A percentile compares a stretch with the other conserved stretches of the same genome.
These are phyloP conservation scores for Dione vanillae DNA, from an alignment of 2,888 invertebrate species.

Conservation along the genomic window DNA sequence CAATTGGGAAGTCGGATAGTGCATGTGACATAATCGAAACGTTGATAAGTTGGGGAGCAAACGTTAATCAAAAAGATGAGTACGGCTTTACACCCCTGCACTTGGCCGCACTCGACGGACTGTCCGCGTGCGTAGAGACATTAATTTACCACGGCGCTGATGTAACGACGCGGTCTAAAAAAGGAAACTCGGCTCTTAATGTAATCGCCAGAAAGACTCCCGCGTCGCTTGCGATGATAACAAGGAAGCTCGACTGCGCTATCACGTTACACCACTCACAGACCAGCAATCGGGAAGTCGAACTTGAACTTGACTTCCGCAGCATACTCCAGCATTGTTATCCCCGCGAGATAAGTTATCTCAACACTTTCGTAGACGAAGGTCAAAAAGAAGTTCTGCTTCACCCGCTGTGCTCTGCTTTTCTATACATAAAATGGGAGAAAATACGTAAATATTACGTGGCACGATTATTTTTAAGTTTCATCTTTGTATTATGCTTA, in stretches of 20 bases:
- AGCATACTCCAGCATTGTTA: constrained; percentile 92
- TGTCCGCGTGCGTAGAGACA: constrained; percentile 93
- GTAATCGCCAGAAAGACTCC: constrained; percentile 94
- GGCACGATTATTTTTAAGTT: constrained; percentile 90
- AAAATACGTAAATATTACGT: constrained; percentile 95
- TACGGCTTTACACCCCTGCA: constrained; percentile 94
- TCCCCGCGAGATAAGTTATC: constrained; percentile 92
- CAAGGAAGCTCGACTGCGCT: constrained; percentile 91
- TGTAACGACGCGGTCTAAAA: constrained; percentile 94
- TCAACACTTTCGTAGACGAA: constrained; percentile 94
- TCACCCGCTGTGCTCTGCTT: constrained; percentile 94
- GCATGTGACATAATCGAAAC: constrained; percentile 92
- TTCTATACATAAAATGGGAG: constrained; percentile 94
- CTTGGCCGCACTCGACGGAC: constrained; percentile 92
- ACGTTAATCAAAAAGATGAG: constrained; percentile 92
- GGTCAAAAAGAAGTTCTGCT: constrained; percentile 94
- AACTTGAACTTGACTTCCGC: constrained; percentile 92
- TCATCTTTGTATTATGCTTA: constrained; percentile 91
- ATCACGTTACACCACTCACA: constrained; percentile 91
- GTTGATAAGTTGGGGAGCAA: constrained; percentile 90
- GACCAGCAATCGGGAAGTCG: constrained; percentile 91
- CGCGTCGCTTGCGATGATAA: constrained; percentile 92
- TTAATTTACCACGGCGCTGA: constrained; percentile 93
- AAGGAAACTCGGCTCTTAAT: constrained; percentile 93
- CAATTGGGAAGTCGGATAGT: constrained; percentile 92